Percentiles rank a stretch among this genome's conserved stretches.
phyloP scores from a whole-genome alignment of 1,140 invertebrate species.

The Drosophila insularis region DNA sequence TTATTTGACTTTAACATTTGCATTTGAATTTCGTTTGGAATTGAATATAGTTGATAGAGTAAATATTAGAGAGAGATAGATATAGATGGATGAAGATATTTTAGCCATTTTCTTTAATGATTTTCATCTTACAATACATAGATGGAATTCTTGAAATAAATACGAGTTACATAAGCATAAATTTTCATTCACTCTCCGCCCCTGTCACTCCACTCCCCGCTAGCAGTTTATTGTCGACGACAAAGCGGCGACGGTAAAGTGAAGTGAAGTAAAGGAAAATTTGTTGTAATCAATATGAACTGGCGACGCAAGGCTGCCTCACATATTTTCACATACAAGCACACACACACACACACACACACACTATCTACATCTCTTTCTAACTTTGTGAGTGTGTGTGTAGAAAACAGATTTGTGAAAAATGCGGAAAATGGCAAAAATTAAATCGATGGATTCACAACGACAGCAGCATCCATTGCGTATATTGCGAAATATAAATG shows the following conservation, averaged over 20 bases:
- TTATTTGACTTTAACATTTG: slow-evolving; percentile 29
- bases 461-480: slow-evolving; percentile 62
- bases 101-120: slow-evolving; percentile 5
- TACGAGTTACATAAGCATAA: slow-evolving; percentile 17
- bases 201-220: neutral
- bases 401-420: slow-evolving; percentile 77
- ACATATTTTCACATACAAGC: slow-evolving; percentile 63
- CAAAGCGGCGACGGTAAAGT: slow-evolving; percentile 59
- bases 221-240: slow-evolving; percentile 25
- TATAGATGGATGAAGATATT: neutral
- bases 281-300: slow-evolving; percentile 81
- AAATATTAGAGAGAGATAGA: neutral
- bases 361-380: slow-evolving; percentile 5
- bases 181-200: neutral
- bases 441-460: slow-evolving; percentile 75
- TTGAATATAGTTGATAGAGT: neutral
- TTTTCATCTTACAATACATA: neutral
- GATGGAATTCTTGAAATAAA: slow-evolving; percentile 1
- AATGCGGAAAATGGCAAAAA: slow-evolving; percentile 80
- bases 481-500: slow-evolving; percentile 70
- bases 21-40: slow-evolving; percentile 40
- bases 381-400: slow-evolving; percentile 33
- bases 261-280: slow-evolving; percentile 44
- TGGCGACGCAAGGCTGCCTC: slow-evolving; percentile 72
- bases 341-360: slow-evolving; percentile 32